These are phyloP conservation scores for Cheilosia impressa DNA, from an alignment of 2,888 invertebrate species.

Conservation along the genomic window DNA sequence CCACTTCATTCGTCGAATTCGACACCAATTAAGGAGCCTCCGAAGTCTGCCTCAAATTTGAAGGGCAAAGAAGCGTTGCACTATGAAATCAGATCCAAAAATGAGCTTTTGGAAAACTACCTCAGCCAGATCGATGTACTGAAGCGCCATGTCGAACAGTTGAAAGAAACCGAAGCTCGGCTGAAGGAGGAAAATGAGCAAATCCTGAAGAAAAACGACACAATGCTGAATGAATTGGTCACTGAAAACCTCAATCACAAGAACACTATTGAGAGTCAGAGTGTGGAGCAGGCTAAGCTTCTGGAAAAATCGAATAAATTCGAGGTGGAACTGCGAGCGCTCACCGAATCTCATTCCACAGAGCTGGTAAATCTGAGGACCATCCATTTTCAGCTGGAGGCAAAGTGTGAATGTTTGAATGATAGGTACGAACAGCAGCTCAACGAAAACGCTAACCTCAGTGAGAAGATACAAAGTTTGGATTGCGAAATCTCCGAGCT, in stretches of 20 bases:
- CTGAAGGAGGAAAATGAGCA: constrained; percentile 79
- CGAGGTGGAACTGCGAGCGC: constrained; percentile 78
- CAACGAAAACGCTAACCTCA: constrained; percentile 72
- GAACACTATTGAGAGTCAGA: constrained; percentile 79
- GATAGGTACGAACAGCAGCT: constrained; percentile 76
- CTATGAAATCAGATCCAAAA: constrained; percentile 85
- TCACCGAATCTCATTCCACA: constrained; percentile 78
- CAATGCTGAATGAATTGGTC: constrained; percentile 79
- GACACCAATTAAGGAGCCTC: constrained; percentile 81
- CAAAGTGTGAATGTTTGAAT: constrained; percentile 69
- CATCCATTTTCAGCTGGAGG: constrained; percentile 68
- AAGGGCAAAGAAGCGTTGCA: constrained; percentile 84
- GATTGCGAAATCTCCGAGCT: constrained; percentile 78
- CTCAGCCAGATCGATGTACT: constrained; percentile 84
- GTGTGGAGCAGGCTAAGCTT: constrained; percentile 77
- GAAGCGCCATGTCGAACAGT: constrained; percentile 83
- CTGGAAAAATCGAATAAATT: constrained; percentile 77
- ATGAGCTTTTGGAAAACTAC: constrained; percentile 84
- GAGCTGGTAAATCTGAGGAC: constrained; percentile 77
- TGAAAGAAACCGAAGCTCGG: constrained; percentile 81
- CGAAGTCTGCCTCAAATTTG: constrained; percentile 83
- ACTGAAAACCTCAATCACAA: constrained; percentile 79
- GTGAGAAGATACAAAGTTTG: constrained; percentile 75
- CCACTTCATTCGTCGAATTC: constrained; percentile 80
- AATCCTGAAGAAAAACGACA: constrained; percentile 79